These are phyloP conservation scores for Corythucha ciliata DNA, from an alignment of 2,888 invertebrate genomes.

Conservation along the genomic window DNA sequence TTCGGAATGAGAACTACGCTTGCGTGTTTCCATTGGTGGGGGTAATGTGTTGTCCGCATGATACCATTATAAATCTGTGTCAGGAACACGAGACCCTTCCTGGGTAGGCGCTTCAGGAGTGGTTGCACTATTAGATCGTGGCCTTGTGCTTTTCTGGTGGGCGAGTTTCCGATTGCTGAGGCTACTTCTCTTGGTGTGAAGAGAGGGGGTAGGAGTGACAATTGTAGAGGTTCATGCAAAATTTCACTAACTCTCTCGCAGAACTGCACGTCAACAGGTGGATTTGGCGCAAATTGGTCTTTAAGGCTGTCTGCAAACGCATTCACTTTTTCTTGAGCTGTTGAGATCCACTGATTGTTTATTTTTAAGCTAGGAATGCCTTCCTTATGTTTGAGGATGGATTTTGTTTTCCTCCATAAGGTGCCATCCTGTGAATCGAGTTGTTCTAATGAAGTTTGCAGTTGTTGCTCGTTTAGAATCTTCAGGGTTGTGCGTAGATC, in stretches of 20 bases:
- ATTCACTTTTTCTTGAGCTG: not conserved
- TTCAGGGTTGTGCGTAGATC: not conserved
- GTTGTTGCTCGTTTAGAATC: not conserved
- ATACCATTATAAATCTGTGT: conserved; percentile 6
- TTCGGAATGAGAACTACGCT: not conserved
- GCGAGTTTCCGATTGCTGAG: not conserved
- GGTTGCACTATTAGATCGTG: not conserved
- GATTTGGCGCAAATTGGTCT: too few relatives aligned
- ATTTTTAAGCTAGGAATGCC: too few relatives aligned
- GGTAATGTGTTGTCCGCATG: conserved; percentile 6
- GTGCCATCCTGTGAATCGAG: not conserved
- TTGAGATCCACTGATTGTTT: too few relatives aligned
- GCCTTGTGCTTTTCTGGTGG: not conserved
- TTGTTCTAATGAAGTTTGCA: not conserved
- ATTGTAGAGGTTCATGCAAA: too few relatives aligned
- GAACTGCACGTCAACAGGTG: too few relatives aligned
- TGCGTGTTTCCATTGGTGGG: conserved; percentile 14
- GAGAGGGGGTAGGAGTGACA: too few relatives aligned
- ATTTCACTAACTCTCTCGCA: too few relatives aligned
- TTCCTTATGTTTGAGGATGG: too few relatives aligned
- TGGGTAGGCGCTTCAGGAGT: not conserved
- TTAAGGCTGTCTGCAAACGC: not conserved
- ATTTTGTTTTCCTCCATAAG: not conserved
- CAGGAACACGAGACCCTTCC: not conserved
- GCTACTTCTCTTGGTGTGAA: not conserved